Evolutionary conservation across 2,113 vertebrate species (phyloP), one percentile per base, ranked within the genome.

Genomic region (Leiothrix lutea): DNA sequence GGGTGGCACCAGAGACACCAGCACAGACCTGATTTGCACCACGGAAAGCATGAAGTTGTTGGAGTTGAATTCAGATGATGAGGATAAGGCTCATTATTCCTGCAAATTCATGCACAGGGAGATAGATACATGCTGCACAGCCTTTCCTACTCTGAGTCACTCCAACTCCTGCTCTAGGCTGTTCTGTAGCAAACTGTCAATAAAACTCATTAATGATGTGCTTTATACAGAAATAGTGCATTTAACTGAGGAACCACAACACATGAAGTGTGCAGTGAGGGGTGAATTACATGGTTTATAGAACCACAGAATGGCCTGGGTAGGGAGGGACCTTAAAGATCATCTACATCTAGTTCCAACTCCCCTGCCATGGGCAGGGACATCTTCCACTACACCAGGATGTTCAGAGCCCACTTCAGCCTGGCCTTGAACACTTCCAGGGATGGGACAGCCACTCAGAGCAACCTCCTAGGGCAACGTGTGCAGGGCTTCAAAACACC

Each of bases 131-230:
- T 3, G 21, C 50, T 91, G 70, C 78, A 91, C 58, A 94, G 91
- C 51, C 62, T 87, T 79, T 66, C 87, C 84, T 71, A 28, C 80
- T 90, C 78, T 93, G 86, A 95, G 74, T 95, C 93, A 95, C 78
- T 88, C 74, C 80, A 82, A n/a, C 80, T 96, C 80, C 91, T 36
- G 85, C 90, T 95, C 71, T 44, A 90, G 87, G 90, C 70, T 82
- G 62, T 69, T 94, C 87, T 33, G 71, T 22, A 90, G 81, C 81
- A 96, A 95, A 85, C 62, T 86, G 81, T 92, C 93, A 94, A 91
- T 90, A 95, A 95, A 91, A 79, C 35, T 73, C 88, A 90, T 61
- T 88, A 90, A 91, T 58, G 9, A 84, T 50, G 53, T 44, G 54
- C 58, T 92, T 88, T 86, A 89, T 92, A 86, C 20, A 96, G 84